Percentiles rank a stretch among this genome's conserved stretches.
Evolutionary conservation across 2,113 vertebrate genomes (phyloP).

Genomic region (Xiphias gladius): DNA sequence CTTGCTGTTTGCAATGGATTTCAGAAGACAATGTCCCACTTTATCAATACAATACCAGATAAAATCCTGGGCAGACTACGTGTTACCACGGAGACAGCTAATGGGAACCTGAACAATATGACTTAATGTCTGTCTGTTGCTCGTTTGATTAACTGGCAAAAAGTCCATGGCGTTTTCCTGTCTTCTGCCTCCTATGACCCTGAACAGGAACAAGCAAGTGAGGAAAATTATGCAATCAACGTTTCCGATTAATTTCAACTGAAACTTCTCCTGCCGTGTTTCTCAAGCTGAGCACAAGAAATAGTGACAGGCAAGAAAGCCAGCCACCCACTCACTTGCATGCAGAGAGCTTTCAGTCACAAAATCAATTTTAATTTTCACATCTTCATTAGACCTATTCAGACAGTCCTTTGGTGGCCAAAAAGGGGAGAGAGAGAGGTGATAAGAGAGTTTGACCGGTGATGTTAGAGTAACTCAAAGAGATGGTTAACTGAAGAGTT

Average conservation of each 20-base stretch:
- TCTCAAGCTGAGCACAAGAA: conserved; percentile 29
- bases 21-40: conserved; percentile 22
- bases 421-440: neutral
- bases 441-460: conserved; percentile 5
- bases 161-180: neutral
- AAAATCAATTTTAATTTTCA: conserved; percentile 81
- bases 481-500: neutral
- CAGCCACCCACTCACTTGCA: conserved; percentile 30
- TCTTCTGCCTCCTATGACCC: neutral
- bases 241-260: neutral
- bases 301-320: conserved; percentile 37
- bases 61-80: conserved; percentile 8
- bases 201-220: neutral
- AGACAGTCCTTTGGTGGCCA: conserved; percentile 21
- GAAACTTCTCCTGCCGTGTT: conserved; percentile 19
- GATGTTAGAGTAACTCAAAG: neutral
- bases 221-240: neutral
- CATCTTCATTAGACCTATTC: conserved; percentile 71
- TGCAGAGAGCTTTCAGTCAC: conserved; percentile 62
- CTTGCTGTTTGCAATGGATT: conserved; percentile 33
- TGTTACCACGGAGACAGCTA: conserved; percentile 34
- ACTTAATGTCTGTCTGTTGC: conserved; percentile 14
- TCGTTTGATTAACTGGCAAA: neutral
- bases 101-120: conserved; percentile 27
- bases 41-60: conserved; percentile 21